Evolutionary conservation across 2,888 invertebrate species (phyloP).

Genomic region (Troides aeacus): DNA sequence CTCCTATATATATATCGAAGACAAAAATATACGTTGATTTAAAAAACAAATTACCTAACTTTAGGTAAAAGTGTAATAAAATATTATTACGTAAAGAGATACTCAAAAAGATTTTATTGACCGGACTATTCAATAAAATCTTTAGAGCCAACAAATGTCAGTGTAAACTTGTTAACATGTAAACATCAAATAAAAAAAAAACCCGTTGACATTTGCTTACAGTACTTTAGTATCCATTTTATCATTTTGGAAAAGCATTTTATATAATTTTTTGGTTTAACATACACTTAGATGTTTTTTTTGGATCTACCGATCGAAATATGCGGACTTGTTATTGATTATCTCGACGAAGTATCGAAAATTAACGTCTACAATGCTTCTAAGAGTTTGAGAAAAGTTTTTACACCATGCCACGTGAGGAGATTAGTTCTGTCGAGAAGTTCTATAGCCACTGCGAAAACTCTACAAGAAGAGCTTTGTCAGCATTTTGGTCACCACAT

Average conservation of each 20-base stretch:
- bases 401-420: constrained; percentile 41
- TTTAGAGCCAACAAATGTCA: too few species aligned
- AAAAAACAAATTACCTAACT: too few species aligned
- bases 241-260: constrained; percentile 8
- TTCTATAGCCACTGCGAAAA: constrained; percentile 38
- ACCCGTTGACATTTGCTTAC: not conserved
- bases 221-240: constrained; percentile 2
- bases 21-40: too few species aligned
- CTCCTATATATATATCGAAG: too few species aligned
- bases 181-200: not conserved
- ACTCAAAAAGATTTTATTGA: too few species aligned
- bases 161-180: not conserved
- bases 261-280: constrained; percentile 13
- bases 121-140: too few species aligned
- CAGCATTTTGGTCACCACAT: constrained; percentile 39
- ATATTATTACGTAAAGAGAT: too few species aligned
- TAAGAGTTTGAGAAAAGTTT: constrained; percentile 38
- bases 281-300: constrained; percentile 34
- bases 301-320: constrained; percentile 43
- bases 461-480: constrained; percentile 39
- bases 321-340: constrained; percentile 39
- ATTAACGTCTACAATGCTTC: constrained; percentile 39
- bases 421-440: constrained; percentile 41
- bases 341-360: constrained; percentile 39
- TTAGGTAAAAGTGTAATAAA: too few species aligned